Conservation (phyloP, 2,888 invertebrate genomes). For the Diaphora mendica region DNA sequence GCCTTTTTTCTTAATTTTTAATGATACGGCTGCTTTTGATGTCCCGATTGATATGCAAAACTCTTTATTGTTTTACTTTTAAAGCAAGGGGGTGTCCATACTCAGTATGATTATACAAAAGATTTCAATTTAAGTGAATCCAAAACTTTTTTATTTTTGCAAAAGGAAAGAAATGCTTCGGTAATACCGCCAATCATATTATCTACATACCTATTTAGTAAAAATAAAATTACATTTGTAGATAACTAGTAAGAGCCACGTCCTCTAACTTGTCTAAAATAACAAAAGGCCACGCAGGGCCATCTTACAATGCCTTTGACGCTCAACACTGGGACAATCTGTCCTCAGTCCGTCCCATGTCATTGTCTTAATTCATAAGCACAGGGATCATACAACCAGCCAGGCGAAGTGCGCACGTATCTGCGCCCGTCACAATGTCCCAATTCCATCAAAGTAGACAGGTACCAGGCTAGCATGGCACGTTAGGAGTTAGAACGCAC, state of each 20-base stretch:
- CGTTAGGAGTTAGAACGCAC: slow-evolving; percentile 74
- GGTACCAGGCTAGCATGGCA: slow-evolving; percentile 59
- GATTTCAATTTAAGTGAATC: slow-evolving; percentile 4
- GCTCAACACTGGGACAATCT: slow-evolving; percentile 19
- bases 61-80: slow-evolving; percentile 70
- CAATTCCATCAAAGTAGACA: slow-evolving; percentile 50
- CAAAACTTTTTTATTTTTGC: not conserved
- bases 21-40: slow-evolving; percentile 78
- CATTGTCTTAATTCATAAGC: slow-evolving; percentile 22
- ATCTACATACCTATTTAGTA: not conserved
- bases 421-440: slow-evolving; percentile 47
- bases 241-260: not conserved
- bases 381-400: slow-evolving; percentile 20
- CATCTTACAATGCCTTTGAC: slow-evolving; percentile 44
- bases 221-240: not conserved
- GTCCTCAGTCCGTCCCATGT: slow-evolving; percentile 3
- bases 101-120: slow-evolving; percentile 22
- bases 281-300: slow-evolving; percentile 27
- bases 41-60: slow-evolving; percentile 80
- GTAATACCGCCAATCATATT: not conserved
- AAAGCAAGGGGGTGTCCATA: slow-evolving; percentile 41
- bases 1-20: slow-evolving; percentile 62
- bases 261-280: slow-evolving; percentile 30
- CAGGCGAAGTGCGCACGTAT: slow-evolving; percentile 16
- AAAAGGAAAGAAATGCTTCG: not conserved